phyloP scores from a whole-genome alignment of 2,113 vertebrate species.

The Typhlomys cinereus region DNA sequence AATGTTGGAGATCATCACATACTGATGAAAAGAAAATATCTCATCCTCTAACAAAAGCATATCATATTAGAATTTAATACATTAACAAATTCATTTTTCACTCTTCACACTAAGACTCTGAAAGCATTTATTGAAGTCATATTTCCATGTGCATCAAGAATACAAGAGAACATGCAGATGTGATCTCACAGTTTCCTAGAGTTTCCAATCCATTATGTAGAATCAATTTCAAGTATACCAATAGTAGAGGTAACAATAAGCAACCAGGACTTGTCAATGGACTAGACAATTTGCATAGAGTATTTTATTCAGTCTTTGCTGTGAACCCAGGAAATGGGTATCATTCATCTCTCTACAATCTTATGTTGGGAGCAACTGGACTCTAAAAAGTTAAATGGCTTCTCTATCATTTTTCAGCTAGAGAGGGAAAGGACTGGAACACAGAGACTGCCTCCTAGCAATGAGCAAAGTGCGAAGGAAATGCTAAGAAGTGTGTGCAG shows the following conservation, averaged over 20 bases:
- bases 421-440: neutral
- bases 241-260: neutral
- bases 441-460: neutral
- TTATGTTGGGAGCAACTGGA: neutral
- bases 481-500: neutral
- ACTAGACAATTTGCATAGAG: neutral
- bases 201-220: neutral
- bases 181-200: neutral
- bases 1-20: neutral
- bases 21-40: neutral
- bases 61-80: conserved; percentile 22
- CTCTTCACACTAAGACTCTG: neutral
- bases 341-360: neutral
- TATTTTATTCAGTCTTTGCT: neutral
- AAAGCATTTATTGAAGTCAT: neutral
- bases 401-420: neutral
- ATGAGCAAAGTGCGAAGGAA: neutral
- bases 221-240: neutral
- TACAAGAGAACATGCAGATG: neutral
- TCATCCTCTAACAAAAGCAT: conserved; percentile 22
- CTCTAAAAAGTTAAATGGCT: neutral
- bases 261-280: neutral
- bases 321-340: neutral
- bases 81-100: conserved; percentile 20
- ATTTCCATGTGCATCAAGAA: neutral